phyloP scores from a whole-genome alignment of 2,797 vertebrate genomes.

The Cossypha niveicapilla region DNA sequence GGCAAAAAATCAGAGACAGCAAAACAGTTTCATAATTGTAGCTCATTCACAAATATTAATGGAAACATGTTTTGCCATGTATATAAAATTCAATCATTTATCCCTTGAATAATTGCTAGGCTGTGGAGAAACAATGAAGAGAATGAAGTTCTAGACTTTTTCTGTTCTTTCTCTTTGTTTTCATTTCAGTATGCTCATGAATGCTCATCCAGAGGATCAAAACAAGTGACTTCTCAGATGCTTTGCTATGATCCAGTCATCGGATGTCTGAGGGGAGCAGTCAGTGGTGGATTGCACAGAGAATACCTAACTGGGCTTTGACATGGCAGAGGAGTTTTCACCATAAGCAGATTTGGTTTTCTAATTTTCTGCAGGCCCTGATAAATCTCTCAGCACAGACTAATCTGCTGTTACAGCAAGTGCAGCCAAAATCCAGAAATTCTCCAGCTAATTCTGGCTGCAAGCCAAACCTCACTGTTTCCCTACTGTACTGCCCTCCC shows the following conservation, averaged over 20 bases:
- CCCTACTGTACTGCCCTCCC: neutral
- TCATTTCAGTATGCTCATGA: neutral
- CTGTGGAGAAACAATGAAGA: neutral
- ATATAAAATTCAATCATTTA: neutral
- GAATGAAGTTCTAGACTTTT: neutral
- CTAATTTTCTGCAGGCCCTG: neutral
- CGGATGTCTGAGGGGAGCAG: neutral
- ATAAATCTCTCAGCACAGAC: neutral
- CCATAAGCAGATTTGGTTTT: neutral
- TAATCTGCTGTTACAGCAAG: neutral
- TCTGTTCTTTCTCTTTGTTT: neutral
- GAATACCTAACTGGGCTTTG: neutral
- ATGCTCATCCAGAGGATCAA: neutral
- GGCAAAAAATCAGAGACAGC: neutral
- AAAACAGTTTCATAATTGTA: neutral
- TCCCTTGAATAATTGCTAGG: neutral
- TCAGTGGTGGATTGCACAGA: neutral
- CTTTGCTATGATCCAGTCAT: neutral
- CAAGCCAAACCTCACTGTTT: slow-evolving; percentile 11
- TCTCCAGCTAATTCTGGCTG: neutral
- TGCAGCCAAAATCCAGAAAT: slow-evolving; percentile 34
- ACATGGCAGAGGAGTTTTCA: neutral
- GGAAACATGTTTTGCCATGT: neutral
- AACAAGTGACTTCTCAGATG: neutral
- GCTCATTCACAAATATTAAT: neutral